These are phyloP conservation scores for Haliaeetus leucogaster DNA, from an alignment of 2,113 vertebrate genomes.

Conservation along the genomic window DNA sequence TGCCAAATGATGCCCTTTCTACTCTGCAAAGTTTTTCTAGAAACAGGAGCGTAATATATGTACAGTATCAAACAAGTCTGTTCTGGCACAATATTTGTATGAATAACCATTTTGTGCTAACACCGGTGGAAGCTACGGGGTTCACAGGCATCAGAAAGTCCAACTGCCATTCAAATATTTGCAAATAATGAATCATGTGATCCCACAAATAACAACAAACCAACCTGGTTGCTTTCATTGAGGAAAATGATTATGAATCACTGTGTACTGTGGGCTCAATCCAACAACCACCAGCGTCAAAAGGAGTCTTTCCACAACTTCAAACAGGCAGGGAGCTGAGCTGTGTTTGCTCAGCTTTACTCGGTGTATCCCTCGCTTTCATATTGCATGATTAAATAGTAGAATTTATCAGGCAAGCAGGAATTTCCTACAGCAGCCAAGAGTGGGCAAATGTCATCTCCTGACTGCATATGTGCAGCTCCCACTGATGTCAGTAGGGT, in stretches of 20 bases:
- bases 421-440: constrained; percentile 35
- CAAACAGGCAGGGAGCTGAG: constrained; percentile 32
- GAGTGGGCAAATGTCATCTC: constrained; percentile 28
- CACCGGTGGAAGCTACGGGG: not conserved
- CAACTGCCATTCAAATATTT: constrained; percentile 42
- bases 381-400: not conserved
- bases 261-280: constrained; percentile 40
- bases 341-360: constrained; percentile 47
- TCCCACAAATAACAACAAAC: constrained; percentile 60
- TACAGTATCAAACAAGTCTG: constrained; percentile 37
- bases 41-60: not conserved
- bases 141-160: constrained; percentile 43
- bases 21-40: not conserved
- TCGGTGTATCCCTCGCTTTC: not conserved
- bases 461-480: constrained; percentile 24
- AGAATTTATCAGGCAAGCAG: not conserved
- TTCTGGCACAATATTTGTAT: constrained; percentile 24
- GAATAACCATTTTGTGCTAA: constrained; percentile 38
- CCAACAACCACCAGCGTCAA: constrained; percentile 51
- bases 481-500: constrained; percentile 58
- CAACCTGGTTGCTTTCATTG: constrained; percentile 40
- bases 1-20: constrained; percentile 25
- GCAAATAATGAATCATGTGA: constrained; percentile 43
- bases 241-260: constrained; percentile 63
- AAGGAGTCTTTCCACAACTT: constrained; percentile 23